A percentile compares a stretch with the other conserved stretches of the same genome.
phyloP scores from a whole-genome alignment of 37 sponge, comb jelly and placozoan genomes.

The Geodia barretti region DNA sequence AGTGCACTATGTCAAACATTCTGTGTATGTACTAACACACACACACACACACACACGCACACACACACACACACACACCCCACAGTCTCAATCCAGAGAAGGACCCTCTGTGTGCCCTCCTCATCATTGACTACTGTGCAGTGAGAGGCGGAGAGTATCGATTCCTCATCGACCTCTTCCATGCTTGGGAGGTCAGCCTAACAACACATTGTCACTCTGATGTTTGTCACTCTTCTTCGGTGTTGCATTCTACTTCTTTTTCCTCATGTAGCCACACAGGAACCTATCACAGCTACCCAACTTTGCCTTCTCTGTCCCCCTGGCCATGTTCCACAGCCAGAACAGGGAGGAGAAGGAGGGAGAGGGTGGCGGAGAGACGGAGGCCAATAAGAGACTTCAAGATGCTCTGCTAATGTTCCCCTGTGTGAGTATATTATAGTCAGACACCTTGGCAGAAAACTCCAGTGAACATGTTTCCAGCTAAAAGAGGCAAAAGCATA shows the following conservation, averaged over 20 bases:
- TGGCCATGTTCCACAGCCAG: slow-evolving; percentile 76
- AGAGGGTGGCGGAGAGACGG: background rate
- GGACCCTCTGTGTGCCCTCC: slow-evolving; percentile 86
- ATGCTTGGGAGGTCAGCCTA: slow-evolving; percentile 77
- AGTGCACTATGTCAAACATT: too few relatives aligned
- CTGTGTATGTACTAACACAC: too few relatives aligned
- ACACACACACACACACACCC: too few relatives aligned
- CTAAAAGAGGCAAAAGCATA: too few relatives aligned
- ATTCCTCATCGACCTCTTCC: slow-evolving; percentile 67
- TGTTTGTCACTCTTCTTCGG: too few relatives aligned
- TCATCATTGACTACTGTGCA: slow-evolving; percentile 91
- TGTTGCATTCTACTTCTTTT: background rate
- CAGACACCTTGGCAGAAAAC: background rate
- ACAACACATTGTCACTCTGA: background rate
- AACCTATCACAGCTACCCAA: slow-evolving; percentile 92
- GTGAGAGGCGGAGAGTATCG: slow-evolving; percentile 73
- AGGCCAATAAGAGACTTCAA: slow-evolving; percentile 62
- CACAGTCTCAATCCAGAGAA: slow-evolving; percentile 84
- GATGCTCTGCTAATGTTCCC: slow-evolving; percentile 85
- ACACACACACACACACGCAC: too few relatives aligned
- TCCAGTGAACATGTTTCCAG: too few relatives aligned
- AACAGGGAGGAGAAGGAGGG: slow-evolving; percentile 1
- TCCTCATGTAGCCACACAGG: slow-evolving; percentile 33
- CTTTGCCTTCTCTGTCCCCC: slow-evolving; percentile 86
- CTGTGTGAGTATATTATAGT: slow-evolving; percentile 39